These are phyloP conservation scores for Macquaria australasica DNA, from an alignment of 2,113 vertebrate genomes.

Conservation along the genomic window DNA sequence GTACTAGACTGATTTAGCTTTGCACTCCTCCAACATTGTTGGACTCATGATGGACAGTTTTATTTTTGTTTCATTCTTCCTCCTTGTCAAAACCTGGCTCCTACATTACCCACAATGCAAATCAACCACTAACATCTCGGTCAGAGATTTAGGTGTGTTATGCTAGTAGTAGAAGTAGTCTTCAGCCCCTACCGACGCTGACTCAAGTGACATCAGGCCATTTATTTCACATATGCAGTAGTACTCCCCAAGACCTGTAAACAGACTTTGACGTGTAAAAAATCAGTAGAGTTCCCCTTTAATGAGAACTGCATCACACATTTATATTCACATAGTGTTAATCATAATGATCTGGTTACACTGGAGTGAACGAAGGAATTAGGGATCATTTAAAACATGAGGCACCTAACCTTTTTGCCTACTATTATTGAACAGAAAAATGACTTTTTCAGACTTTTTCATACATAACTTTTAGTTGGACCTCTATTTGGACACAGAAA, in stretches of 20 bases:
- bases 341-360: neutral
- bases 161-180: neutral
- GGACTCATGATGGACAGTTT: neutral
- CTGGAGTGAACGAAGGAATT: neutral
- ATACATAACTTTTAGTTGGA: neutral
- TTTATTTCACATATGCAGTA: neutral
- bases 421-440: neutral
- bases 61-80: neutral
- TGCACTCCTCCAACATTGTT: neutral
- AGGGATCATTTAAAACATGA: neutral
- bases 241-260: neutral
- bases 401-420: neutral
- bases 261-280: neutral
- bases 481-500: neutral
- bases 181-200: neutral
- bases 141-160: neutral
- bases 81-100: neutral
- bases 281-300: neutral
- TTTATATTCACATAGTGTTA: neutral
- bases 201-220: neutral
- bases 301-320: neutral
- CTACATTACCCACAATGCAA: slow-evolving; percentile 26
- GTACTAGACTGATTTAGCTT: neutral
- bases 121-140: neutral
- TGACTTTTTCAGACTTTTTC: neutral